A percentile compares a stretch with the other conserved stretches of the same genome.
These are phyloP conservation scores for Clarias laeviceps DNA, from an alignment of 2,797 vertebrate species.

Conservation along the genomic window DNA sequence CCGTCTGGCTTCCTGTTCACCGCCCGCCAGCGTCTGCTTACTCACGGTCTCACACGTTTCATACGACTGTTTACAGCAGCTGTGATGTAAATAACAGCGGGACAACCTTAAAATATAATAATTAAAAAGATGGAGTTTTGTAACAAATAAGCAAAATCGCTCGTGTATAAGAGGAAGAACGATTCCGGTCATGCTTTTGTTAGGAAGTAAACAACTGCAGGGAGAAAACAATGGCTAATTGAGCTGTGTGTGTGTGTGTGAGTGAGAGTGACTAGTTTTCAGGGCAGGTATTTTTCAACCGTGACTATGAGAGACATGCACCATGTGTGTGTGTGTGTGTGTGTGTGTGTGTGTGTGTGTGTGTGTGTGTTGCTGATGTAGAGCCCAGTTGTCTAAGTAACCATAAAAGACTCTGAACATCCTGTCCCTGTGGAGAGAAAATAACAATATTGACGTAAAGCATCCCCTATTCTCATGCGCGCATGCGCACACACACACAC, in stretches of 20 bases:
- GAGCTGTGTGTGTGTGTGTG: background rate
- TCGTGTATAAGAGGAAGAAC: background rate
- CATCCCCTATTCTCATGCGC: background rate
- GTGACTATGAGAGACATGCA: too few species aligned
- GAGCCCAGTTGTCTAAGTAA: constrained; percentile 35
- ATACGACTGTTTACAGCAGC: background rate
- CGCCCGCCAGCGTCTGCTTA: too few species aligned
- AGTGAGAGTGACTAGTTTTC: background rate
- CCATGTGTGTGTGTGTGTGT: constrained; percentile 3
- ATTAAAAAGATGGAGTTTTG: background rate
- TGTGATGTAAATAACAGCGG: background rate
- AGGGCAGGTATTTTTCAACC: too few species aligned
- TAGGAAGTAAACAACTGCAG: background rate
- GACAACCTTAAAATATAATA: background rate
- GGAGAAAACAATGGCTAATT: background rate
- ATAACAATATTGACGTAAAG: constrained; percentile 41
- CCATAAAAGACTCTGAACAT: constrained; percentile 26
- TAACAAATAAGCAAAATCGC: background rate
- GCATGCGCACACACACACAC: constrained; percentile 14
- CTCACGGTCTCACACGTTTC: background rate
- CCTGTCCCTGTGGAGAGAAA: constrained; percentile 28
- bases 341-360: constrained; percentile 9
- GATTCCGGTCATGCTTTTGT: background rate
- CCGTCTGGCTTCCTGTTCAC: background rate
- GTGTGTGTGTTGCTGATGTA: constrained; percentile 13